Evolutionary conservation across 1,140 invertebrate species (phyloP), one percentile per base, ranked within the genome.

Genomic region (Agrilus planipennis): DNA sequence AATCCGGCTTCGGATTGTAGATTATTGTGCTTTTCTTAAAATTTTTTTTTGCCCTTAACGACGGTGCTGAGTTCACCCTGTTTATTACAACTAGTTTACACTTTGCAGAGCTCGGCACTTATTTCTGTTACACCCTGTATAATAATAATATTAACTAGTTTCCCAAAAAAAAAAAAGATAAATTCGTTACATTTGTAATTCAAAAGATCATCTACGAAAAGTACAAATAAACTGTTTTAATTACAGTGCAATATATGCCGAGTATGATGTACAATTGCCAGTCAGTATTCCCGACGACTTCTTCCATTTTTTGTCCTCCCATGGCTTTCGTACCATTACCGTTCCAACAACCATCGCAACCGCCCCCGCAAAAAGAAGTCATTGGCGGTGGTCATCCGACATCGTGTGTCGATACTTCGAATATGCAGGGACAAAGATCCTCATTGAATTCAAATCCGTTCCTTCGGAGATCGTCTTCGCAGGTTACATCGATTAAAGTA

Each of bases 401-500:
- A n/a, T n/a, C n/a, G n/a, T n/a, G n/a, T 17, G 15, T 18, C 4
- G 32, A 17, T 34, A 9, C 6, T n/a, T 18, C 32, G 10, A 4
- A 17, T 3, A 15, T 15, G n/a, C 14, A 14, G 15, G 32, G 19
- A 34, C 15, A 3, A 34, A 3, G 32, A 6, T 18, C n/a, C 28
- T 15, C 4, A 29, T 11, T 29, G 11, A 3, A 12, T 12, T 4
- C 15, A 25, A 18, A 36, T 41, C 4, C 27, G 10, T 17, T 15
- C 11, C 38, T 37, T 16, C 21, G n/a, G 9, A 54, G 63, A 11
- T 63, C 73, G 9, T 62, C 67, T 0, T 75, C 71, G 17, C 72
- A 70, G 53, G 69, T 70, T 2, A 76, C 74, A 0, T 76, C 73
- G 12, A 62, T 76, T 1, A 77, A 77, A 52, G 75, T 68, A 0